phyloP scores from a whole-genome alignment of 2,797 vertebrate genomes.

The Malacoraja senta region DNA sequence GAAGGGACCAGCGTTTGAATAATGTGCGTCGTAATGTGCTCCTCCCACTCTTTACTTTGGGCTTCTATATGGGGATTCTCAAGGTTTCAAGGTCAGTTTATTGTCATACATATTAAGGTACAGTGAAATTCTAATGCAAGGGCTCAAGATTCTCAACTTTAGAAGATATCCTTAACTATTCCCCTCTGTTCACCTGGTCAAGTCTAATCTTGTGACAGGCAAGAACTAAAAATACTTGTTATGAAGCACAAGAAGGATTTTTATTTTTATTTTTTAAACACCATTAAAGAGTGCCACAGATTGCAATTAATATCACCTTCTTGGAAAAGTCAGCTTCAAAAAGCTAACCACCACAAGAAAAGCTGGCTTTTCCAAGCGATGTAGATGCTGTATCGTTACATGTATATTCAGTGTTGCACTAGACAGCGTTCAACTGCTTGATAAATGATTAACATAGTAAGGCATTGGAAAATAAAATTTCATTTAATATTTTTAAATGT shows the following conservation, averaged over 20 bases:
- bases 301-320: background rate
- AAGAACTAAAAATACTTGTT: background rate
- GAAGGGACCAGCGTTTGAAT: too few relatives aligned
- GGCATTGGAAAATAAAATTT: background rate
- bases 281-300: background rate
- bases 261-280: background rate
- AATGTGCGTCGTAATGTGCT: too few relatives aligned
- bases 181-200: too few relatives aligned
- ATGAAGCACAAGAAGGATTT: background rate
- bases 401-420: background rate
- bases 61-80: too few relatives aligned
- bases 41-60: too few relatives aligned
- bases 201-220: too few relatives aligned
- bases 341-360: background rate
- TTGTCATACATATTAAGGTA: too few relatives aligned
- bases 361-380: background rate
- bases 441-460: background rate
- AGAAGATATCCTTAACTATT: too few relatives aligned
- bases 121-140: too few relatives aligned
- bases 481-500: background rate
- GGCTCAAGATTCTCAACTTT: too few relatives aligned
- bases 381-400: background rate
- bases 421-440: background rate
- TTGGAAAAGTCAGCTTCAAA: background rate
- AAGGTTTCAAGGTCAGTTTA: too few relatives aligned